Evolutionary conservation across 2,113 vertebrate genomes (phyloP).

Genomic region (Anhinga rufa): DNA sequence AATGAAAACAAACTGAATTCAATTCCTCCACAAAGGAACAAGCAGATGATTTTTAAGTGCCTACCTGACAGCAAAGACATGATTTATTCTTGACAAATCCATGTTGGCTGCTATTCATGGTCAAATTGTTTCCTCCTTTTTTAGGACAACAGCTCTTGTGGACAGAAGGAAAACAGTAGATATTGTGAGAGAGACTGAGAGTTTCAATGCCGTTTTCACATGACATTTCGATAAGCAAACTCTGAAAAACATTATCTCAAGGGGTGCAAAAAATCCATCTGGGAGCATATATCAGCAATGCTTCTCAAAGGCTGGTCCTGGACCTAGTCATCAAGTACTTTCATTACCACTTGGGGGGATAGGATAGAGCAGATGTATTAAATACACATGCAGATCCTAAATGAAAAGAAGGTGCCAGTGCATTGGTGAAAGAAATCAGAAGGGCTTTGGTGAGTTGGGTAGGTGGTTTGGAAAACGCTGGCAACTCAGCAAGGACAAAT

Average conservation of each 20-base stretch:
- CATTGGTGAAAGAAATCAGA: neutral
- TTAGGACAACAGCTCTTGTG: neutral
- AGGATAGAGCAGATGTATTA: neutral
- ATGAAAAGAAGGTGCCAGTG: neutral
- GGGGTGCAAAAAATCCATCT: neutral
- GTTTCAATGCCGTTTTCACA: neutral
- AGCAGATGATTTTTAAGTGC: neutral
- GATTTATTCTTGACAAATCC: neutral
- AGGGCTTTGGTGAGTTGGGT: neutral
- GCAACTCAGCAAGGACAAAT: neutral
- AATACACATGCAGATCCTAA: neutral
- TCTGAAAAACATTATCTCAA: neutral
- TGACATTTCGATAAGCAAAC: neutral
- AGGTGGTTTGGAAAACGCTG: neutral
- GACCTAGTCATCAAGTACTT: neutral
- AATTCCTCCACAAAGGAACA: neutral
- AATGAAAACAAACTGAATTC: neutral
- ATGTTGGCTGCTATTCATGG: neutral
- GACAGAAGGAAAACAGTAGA: neutral
- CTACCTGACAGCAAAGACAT: neutral
- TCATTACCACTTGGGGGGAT: neutral
- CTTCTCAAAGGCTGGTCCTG: neutral
- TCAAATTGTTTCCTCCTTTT: neutral
- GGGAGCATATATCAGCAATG: neutral
- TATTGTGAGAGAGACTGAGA: rapidly evolving